Percentiles rank a stretch among this genome's conserved stretches.
Evolutionary conservation across 2,797 vertebrate genomes (phyloP).

Genomic region (Typhlichthys eigenmanni): DNA sequence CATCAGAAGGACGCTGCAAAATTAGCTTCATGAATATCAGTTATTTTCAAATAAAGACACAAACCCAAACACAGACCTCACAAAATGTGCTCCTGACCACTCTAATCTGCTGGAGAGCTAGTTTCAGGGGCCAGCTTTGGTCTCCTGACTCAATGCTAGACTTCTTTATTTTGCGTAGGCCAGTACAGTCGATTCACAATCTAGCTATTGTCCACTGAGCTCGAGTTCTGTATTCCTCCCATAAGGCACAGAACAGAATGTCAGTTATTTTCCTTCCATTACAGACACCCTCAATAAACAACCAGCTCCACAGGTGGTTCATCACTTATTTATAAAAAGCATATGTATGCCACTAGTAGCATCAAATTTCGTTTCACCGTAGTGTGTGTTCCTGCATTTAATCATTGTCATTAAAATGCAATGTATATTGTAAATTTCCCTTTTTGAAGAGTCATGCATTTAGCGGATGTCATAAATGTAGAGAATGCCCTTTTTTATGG

Average conservation of each 20-base stretch:
- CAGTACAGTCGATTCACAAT: constrained; percentile 43
- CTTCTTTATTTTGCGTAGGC: constrained; percentile 30
- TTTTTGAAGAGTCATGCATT: too few species aligned
- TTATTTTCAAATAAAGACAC: too few species aligned
- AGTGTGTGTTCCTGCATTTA: not conserved
- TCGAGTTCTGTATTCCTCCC: not conserved
- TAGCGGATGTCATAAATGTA: too few species aligned
- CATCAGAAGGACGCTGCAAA: not conserved
- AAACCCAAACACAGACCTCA: too few species aligned
- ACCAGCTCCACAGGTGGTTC: constrained; percentile 32
- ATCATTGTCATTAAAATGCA: not conserved
- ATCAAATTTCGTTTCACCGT: not conserved
- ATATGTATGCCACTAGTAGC: constrained; percentile 1
- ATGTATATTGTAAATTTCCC: too few species aligned
- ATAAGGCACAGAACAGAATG: constrained; percentile 15
- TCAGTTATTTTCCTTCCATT: constrained; percentile 18
- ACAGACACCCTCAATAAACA: constrained; percentile 3
- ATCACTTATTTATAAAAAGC: constrained; percentile 14
- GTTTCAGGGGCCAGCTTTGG: constrained; percentile 12
- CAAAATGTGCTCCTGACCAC: not conserved
- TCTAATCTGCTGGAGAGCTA: constrained; percentile 1
- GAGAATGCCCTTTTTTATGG: too few species aligned
- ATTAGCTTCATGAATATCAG: not conserved
- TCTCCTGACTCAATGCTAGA: constrained; percentile 28
- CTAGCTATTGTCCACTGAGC: constrained; percentile 42